These are phyloP conservation scores for Helicoverpa armigera DNA, from an alignment of 1,140 invertebrate genomes.

Conservation along the genomic window DNA sequence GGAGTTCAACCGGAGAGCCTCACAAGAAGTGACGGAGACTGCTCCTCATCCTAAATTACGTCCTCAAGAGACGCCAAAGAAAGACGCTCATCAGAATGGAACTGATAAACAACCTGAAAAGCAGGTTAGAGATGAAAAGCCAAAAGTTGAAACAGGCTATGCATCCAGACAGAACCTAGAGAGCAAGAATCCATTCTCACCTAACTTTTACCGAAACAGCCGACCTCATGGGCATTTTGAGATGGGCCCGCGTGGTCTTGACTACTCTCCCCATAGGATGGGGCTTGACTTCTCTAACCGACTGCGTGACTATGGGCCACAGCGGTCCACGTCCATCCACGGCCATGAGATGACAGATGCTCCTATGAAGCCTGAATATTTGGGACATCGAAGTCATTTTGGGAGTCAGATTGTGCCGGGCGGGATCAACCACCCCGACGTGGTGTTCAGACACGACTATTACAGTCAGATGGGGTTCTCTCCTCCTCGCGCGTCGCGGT, in stretches of 20 bases:
- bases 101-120: constrained; percentile 63
- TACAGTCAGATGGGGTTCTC: constrained; percentile 80
- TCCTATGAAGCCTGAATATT: constrained; percentile 79
- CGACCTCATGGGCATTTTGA: constrained; percentile 82
- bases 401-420: constrained; percentile 78
- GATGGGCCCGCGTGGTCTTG: constrained; percentile 82
- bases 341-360: constrained; percentile 83
- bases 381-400: constrained; percentile 75
- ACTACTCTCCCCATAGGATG: constrained; percentile 84
- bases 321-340: constrained; percentile 83
- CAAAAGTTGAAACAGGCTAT: constrained; percentile 62
- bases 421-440: constrained; percentile 81
- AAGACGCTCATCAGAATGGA: constrained; percentile 70
- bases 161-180: constrained; percentile 66
- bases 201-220: constrained; percentile 73
- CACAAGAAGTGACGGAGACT: constrained; percentile 72
- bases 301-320: constrained; percentile 76
- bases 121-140: constrained; percentile 60
- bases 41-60: constrained; percentile 50
- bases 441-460: constrained; percentile 83
- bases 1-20: constrained; percentile 80
- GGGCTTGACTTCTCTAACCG: constrained; percentile 79
- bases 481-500: constrained; percentile 80
- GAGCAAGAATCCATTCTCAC: constrained; percentile 79
- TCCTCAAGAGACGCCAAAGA: constrained; percentile 69